A percentile compares a stretch with the other conserved stretches of the same genome.
Conservation (phyloP, 2,113 vertebrate genomes). For the Eurypyga helias region DNA sequence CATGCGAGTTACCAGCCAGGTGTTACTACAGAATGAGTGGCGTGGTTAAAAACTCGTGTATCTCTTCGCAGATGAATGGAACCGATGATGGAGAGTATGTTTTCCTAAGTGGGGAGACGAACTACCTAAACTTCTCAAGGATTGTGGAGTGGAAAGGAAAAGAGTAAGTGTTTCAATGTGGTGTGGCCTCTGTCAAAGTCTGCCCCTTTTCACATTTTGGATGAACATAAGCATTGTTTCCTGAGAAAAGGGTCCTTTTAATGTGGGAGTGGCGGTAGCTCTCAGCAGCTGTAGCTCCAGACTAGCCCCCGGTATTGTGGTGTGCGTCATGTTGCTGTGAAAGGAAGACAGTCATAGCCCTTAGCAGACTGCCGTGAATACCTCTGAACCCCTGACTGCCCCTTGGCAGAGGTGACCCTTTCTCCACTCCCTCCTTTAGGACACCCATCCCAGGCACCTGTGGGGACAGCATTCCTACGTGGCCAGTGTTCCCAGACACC, state of each 20-base stretch:
- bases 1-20: not conserved
- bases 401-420: not conserved
- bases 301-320: not conserved
- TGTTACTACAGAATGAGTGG: not conserved
- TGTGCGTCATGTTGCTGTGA: not conserved
- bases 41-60: not conserved
- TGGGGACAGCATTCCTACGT: not conserved
- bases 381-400: not conserved
- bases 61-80: conserved; percentile 85
- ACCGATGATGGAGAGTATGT: conserved; percentile 90
- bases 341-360: not conserved
- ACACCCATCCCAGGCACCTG: not conserved
- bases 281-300: not conserved
- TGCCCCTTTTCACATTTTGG: not conserved
- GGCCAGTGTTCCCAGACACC: not conserved
- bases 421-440: not conserved
- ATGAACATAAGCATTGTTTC: not conserved
- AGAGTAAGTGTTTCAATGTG: conserved; percentile 76
- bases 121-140: conserved; percentile 89
- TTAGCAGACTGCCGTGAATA: not conserved
- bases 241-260: not conserved
- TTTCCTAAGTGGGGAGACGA: conserved; percentile 85
- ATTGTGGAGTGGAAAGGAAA: conserved; percentile 89
- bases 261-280: not conserved
- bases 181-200: not conserved